Base-by-base conservation (phyloP, 2,113 vertebrate genomes). In the Nestor notabilis region DNA sequence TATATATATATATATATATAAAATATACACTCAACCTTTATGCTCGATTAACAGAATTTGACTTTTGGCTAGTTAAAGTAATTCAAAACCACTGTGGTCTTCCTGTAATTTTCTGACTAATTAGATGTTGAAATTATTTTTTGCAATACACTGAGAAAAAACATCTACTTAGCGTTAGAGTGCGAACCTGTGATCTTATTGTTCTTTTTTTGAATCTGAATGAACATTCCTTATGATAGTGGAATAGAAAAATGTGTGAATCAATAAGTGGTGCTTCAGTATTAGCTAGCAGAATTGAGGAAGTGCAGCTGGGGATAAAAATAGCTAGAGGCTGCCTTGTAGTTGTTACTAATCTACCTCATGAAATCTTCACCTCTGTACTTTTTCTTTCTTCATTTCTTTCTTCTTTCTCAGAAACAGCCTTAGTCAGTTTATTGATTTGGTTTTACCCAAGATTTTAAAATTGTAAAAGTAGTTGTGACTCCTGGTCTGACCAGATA, bases 361-460 rank as follows among this genome's bases (percentile, higher is more conserved):
- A 35, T 91, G 82, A 97, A 93, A 87, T 80, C 46, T 84, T 95
- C 81, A 93, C 46, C 49, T 95, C 11, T 91, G n/a, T 79, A 60
- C 33, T 53, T 83, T 56, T 61, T 52, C 20, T 64, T 86, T 69
- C 60, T 87, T 64, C 9, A 21, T 81, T 78, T 17, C 63, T 71
- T 92, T 60, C 15, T 88, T 91, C 81, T 96, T 93, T 95, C 64
- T 93, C 80, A 75, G 78, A 93, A 97, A 83, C 70, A 94, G 53
- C 74, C 65, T 96, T 78, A 79, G 84, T 93, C 92, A 90, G 47
- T 81, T 95, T 93, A 96, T 96, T 83, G 83, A 93, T 93, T 96
- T 94, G 74, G 13, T 95, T 96, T 95, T 65, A 90, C 43, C 41
- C 47, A 31, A 74, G 56, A 75, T 95, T 95, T 96, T 96, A 75